phyloP scores from a whole-genome alignment of 2,888 invertebrate species.

The Thalpophila matura region DNA sequence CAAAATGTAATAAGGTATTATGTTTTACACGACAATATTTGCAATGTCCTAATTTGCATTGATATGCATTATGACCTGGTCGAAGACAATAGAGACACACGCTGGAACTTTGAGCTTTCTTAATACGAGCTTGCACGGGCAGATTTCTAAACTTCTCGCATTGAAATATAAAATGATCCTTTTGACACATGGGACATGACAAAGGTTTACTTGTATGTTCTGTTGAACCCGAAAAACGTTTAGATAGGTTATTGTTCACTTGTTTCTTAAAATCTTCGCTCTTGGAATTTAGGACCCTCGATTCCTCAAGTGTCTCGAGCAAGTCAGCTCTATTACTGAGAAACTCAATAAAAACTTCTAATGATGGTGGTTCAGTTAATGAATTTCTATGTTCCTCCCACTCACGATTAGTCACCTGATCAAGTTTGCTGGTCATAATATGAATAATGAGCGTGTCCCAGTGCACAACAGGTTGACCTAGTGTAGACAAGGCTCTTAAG shows the following conservation, averaged over 20 bases:
- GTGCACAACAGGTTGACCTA: constrained; percentile 22
- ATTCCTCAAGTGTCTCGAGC: constrained; percentile 14
- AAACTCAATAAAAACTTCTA: neutral
- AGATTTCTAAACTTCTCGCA: constrained; percentile 10
- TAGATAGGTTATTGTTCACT: neutral
- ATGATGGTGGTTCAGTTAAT: constrained; percentile 8
- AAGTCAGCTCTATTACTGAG: constrained; percentile 7
- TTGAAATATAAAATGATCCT: constrained; percentile 9
- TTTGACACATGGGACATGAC: constrained; percentile 10
- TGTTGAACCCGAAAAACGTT: neutral
- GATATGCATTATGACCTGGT: constrained; percentile 4
- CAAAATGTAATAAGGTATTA: constrained; percentile 4
- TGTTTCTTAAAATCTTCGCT: neutral
- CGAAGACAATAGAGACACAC: constrained; percentile 4
- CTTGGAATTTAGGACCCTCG: neutral
- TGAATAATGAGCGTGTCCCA: constrained; percentile 25
- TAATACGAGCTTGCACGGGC: constrained; percentile 2
- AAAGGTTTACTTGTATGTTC: neutral
- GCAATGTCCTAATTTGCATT: constrained; percentile 6
- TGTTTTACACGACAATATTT: constrained; percentile 7
- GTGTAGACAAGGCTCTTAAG: constrained; percentile 16
- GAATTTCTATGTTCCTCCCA: constrained; percentile 31
- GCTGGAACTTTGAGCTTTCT: constrained; percentile 1
- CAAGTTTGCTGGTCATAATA: constrained; percentile 24
- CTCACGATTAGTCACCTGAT: constrained; percentile 20